Evolutionary conservation across 2,797 vertebrate genomes (phyloP).

Genomic region (Phrynocephalus forsythii): DNA sequence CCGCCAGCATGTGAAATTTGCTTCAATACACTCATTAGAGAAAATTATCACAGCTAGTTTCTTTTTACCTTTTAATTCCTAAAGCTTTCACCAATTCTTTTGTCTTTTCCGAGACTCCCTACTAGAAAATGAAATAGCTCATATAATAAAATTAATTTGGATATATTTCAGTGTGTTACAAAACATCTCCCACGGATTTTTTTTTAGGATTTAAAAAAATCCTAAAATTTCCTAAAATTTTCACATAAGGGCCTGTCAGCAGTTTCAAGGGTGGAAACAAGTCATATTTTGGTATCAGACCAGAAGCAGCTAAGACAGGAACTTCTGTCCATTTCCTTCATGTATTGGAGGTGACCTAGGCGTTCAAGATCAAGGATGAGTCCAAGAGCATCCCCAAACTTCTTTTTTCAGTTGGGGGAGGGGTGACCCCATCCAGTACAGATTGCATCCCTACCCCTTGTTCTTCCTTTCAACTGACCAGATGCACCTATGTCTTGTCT

Average conservation of each 20-base stretch:
- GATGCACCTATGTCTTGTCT: no score
- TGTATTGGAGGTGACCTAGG: neutral
- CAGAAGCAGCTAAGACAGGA: neutral
- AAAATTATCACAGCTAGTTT: neutral
- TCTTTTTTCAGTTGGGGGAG: no score
- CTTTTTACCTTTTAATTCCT: neutral
- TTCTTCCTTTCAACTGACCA: no score
- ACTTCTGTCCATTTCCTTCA: neutral
- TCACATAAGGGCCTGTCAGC: no score
- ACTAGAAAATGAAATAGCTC: neutral
- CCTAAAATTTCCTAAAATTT: no score
- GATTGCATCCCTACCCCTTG: no score
- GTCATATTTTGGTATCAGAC: neutral
- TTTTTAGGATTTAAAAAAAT: neutral
- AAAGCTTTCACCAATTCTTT: neutral
- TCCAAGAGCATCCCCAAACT: no score
- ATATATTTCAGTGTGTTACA: neutral
- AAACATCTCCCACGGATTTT: neutral
- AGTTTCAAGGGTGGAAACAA: neutral
- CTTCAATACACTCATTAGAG: constrained; percentile 2
- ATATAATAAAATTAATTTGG: neutral
- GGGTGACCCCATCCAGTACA: no score
- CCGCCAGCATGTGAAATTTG: neutral
- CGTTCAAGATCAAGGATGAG: no score
- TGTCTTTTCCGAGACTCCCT: neutral